Base-by-base conservation (phyloP, 2,113 vertebrate species). In the Leiothrix lutea region DNA sequence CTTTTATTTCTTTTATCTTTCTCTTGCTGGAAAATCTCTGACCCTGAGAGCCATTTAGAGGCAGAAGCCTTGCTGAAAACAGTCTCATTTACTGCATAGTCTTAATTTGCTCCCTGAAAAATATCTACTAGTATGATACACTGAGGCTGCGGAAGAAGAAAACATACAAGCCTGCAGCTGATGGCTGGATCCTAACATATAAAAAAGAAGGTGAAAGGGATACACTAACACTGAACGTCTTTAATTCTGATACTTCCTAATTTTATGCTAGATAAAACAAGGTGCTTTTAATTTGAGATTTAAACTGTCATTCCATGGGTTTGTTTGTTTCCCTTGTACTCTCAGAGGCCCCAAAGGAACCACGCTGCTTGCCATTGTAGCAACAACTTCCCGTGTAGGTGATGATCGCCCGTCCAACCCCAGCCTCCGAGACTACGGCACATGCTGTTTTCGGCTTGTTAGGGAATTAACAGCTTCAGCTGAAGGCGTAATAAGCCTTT, bases 381-480 rank as follows among this genome's bases (percentile, higher is more conserved):
- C 73, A 79, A 36, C 73, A 84, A 57, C 86, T 94, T 95, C 48
- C 65, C 79, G 1, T 21, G 16, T 29, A 65, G 54, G 60, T 65
- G 70, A 45, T 69, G 79, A 53, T 91, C 4, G 0, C 56, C 40
- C 0, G 0, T 84, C 71, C 92, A 81, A 8, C 50, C 35, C 64
- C 0, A 0, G 77, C 75, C 60, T 88, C 53, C 0, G 0, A 80
- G 82, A 28, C 50, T 54, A 11, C 0, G 2, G 29, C 62, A 57
- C 86, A 74, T 42, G 47, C 88, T 83, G 62, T 48, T 93, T 93
- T 82, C 57, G 50, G 75, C 80, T 90, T 93, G 56, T 92, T 94
- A 87, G 64, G 53, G 83, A 65, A 92, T 93, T 96, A 95, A 86
- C 87, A 96, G 85, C 92, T 95, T 90, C 5, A 93, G 80, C 86